Conservation (phyloP, 2,113 vertebrate genomes). For the Upupa epops region DNA sequence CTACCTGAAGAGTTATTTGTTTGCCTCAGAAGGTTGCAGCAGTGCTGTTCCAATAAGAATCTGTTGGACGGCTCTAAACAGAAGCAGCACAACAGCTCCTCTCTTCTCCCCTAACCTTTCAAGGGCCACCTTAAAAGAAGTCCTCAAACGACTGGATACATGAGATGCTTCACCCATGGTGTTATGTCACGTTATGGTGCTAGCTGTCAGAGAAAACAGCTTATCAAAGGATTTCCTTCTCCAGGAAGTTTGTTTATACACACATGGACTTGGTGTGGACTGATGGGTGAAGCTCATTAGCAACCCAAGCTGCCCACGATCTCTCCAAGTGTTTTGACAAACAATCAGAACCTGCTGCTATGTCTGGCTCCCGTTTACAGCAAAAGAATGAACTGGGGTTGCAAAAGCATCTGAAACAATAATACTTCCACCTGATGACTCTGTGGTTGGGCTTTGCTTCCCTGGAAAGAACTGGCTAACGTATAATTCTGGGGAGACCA, state of each 20-base stretch:
- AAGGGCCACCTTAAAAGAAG: neutral
- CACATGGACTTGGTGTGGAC: neutral
- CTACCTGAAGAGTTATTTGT: neutral
- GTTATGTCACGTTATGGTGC: accelerated
- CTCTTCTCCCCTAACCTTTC: neutral
- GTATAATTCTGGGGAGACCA: slow-evolving; percentile 33
- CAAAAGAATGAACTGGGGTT: neutral
- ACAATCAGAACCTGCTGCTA: slow-evolving; percentile 30
- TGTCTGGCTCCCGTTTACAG: slow-evolving; percentile 32
- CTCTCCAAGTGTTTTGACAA: neutral
- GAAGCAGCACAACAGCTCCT: neutral
- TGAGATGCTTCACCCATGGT: neutral
- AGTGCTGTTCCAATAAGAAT: neutral
- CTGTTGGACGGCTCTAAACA: neutral
- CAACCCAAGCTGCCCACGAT: neutral
- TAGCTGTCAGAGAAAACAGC: neutral
- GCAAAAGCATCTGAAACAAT: slow-evolving; percentile 44
- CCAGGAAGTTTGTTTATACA: neutral
- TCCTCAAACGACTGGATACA: too few species aligned
- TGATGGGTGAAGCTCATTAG: neutral
- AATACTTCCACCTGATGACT: slow-evolving; percentile 56
- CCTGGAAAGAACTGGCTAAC: slow-evolving; percentile 57
- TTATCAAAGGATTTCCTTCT: neutral
- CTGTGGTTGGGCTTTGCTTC: slow-evolving; percentile 45
- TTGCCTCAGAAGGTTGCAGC: neutral